Evolutionary conservation across 2,888 invertebrate genomes (phyloP).

Genomic region (Aproaerema taeniolella): DNA sequence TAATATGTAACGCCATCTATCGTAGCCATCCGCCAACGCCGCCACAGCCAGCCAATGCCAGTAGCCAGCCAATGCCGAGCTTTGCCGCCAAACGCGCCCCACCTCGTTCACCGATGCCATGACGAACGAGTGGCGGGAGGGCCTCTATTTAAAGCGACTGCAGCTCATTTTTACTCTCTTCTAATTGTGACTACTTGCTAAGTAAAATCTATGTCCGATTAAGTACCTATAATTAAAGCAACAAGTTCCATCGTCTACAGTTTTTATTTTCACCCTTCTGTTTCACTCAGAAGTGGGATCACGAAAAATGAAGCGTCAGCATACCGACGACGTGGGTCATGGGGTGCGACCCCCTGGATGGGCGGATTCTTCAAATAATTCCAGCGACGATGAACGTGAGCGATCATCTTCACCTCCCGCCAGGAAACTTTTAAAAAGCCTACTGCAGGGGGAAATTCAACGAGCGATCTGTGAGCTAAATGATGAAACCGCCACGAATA

Average conservation of each 20-base stretch:
- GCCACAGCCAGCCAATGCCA: background rate
- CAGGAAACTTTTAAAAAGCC: conserved; percentile 4
- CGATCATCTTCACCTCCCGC: conserved; percentile 12
- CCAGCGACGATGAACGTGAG: no score
- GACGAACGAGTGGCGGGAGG: background rate
- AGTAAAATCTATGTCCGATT: background rate
- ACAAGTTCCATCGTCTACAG: no score
- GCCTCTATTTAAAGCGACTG: background rate
- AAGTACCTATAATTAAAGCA: background rate
- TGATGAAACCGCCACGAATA: background rate
- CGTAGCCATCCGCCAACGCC: no score
- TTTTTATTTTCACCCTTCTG: background rate
- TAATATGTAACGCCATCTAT: no score
- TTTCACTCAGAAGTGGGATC: background rate
- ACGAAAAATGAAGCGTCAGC: background rate
- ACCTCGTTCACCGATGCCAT: no score
- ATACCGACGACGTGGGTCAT: background rate
- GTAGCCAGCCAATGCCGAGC: no score
- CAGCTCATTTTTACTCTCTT: background rate
- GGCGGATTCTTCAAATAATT: background rate
- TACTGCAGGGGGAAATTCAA: conserved; percentile 4
- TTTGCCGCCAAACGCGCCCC: background rate
- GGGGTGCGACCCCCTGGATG: background rate
- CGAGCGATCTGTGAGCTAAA: conserved; percentile 3
- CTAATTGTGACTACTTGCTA: background rate